Conservation (phyloP, 1,140 invertebrate species). For the Orchestia grillus region DNA sequence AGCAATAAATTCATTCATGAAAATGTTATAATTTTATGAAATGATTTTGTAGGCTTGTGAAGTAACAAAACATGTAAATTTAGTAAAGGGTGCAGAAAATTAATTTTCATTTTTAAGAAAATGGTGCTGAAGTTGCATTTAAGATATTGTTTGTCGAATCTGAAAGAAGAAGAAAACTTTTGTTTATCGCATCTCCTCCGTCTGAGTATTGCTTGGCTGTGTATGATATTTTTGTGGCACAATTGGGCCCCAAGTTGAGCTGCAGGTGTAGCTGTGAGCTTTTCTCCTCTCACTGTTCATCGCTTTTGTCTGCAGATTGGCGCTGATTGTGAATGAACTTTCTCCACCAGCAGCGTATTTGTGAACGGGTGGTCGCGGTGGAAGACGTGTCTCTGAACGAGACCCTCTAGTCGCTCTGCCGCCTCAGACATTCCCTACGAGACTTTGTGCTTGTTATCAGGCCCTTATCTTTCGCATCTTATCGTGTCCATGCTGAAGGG, state of each 20-base stretch:
- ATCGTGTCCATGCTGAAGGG: background rate
- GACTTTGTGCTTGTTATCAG: slow-evolving; percentile 20
- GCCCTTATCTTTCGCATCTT: slow-evolving; percentile 16
- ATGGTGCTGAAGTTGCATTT: background rate
- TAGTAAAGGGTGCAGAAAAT: background rate
- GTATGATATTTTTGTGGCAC: background rate
- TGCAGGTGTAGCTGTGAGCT: background rate
- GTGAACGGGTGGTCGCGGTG: background rate
- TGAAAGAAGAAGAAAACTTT: background rate
- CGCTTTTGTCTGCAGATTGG: background rate
- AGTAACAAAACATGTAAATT: background rate
- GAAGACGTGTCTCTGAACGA: background rate
- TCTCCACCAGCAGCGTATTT: background rate
- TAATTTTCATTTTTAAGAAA: background rate
- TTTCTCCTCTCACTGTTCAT: background rate
- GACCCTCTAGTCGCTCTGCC: background rate
- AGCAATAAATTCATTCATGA: no score
- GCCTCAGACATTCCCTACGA: background rate
- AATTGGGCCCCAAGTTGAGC: background rate
- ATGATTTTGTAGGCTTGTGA: background rate
- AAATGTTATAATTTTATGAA: no score
- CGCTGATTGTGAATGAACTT: background rate
- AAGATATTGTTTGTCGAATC: background rate
- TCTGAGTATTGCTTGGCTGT: background rate
- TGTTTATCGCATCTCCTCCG: background rate